Base-by-base conservation (phyloP, 1,140 invertebrate species). In the Drosophila ficusphila region DNA sequence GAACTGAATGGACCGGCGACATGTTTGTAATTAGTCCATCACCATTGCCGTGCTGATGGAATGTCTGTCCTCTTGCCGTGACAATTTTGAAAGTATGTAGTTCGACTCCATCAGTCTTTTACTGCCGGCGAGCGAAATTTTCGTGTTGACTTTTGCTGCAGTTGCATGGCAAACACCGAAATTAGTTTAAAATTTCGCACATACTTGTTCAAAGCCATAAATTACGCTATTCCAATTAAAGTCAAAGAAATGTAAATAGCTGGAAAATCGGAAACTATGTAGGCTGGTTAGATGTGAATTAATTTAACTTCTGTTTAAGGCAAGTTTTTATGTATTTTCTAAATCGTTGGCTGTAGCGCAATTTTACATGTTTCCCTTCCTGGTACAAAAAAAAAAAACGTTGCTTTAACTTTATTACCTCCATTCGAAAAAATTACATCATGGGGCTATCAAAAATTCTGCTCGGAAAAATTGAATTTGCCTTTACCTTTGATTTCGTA, bases 11-110 rank as follows among this genome's bases (percentile, higher is more conserved):
- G 29, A 44, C 27, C 60, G 54, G 65, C 79, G 79, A 86, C 81
- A 85, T 79, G 72, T 85, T 85, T 86, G 81, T 86, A 85, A 85
- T 85, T 85, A 85, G 79, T 56, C 53, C 52, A 51, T 65, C 76
- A 47, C 31, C 58, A 74, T 49, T 44, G 47, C 53, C 36, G 47
- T 41, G 31, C 19, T 41, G 41, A 62, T 76, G 56, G 61, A 49
- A 47, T 42, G 38, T 21, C 42, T 21, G 41, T 34, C 57, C 18
- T 41, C 36, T 38, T 34, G 61, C 11, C 33, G 33, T 46, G 11
- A 12, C 31, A 38, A 60, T 41, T 38, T 51, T 39, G 34, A 65
- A 33, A 60, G 12, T 14, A 23, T 23, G 23, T 11, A 44, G 41
- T 44, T 42, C 41, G 21, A 44, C 41, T 23, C n/a, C 21, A 7